Percentiles rank a stretch among this genome's conserved stretches.
Conservation (phyloP, 2,113 vertebrate species). For the Desmodus rotundus region DNA sequence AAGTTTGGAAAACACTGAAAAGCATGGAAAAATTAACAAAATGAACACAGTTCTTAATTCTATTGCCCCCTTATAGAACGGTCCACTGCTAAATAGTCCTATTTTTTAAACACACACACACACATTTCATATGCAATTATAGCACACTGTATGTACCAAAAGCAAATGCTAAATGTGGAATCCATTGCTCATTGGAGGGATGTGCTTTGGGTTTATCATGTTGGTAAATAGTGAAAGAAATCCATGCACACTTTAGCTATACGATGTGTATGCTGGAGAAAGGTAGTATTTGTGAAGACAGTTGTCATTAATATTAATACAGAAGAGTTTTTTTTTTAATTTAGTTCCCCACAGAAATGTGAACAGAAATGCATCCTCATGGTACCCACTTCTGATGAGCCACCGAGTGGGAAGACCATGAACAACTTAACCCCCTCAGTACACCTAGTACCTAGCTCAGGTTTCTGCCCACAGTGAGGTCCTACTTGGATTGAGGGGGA, state of each 20-base stretch:
- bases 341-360: neutral
- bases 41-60: neutral
- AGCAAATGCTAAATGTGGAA: neutral
- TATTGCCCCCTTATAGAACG: neutral
- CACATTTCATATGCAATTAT: neutral
- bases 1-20: neutral
- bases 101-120: neutral
- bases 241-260: neutral
- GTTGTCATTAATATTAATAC: neutral
- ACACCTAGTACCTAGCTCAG: accelerated
- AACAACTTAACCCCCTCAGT: neutral
- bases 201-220: neutral
- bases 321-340: neutral
- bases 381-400: neutral
- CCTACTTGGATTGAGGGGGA: neutral
- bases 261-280: neutral
- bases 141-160: neutral
- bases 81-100: neutral
- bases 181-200: neutral
- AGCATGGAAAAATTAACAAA: neutral
- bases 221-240: neutral
- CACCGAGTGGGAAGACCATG: neutral
- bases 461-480: neutral
- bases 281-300: neutral
- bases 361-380: neutral